phyloP scores from a whole-genome alignment of 2,888 invertebrate genomes.

The Carabus problematicus region DNA sequence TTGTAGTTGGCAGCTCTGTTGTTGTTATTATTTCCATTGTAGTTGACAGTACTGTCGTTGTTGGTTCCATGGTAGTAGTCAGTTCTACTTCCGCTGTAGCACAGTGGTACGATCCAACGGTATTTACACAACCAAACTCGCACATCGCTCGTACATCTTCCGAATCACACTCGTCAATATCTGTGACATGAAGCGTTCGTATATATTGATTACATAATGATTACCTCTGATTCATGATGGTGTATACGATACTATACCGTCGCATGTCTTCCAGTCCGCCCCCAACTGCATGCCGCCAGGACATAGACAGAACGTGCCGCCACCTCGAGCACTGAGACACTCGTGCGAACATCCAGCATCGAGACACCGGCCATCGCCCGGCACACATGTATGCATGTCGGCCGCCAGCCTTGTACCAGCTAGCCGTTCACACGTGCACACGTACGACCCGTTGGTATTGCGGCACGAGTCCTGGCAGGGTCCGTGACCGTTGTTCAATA shows the following conservation, averaged over 20 bases:
- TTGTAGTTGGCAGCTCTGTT: too few species aligned
- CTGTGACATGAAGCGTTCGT: slow-evolving; percentile 53
- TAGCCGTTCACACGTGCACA: slow-evolving; percentile 65
- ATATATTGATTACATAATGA: background rate
- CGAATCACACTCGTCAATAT: slow-evolving; percentile 71
- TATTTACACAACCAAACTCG: slow-evolving; percentile 67
- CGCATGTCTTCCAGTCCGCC: slow-evolving; percentile 55
- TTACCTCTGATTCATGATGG: background rate
- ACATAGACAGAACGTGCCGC: slow-evolving; percentile 55
- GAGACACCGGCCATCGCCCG: slow-evolving; percentile 58
- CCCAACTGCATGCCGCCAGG: slow-evolving; percentile 55
- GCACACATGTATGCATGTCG: slow-evolving; percentile 66
- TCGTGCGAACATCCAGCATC: slow-evolving; percentile 66
- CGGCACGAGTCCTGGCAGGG: slow-evolving; percentile 70
- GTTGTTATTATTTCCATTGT: too few species aligned
- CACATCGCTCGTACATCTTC: slow-evolving; percentile 57
- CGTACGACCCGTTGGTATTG: slow-evolving; percentile 66
- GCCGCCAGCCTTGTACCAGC: slow-evolving; percentile 65
- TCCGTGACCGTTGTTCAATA: slow-evolving; percentile 67
- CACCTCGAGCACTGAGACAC: slow-evolving; percentile 64
- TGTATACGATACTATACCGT: slow-evolving; percentile 47
- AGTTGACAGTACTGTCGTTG: too few species aligned
- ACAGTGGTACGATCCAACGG: slow-evolving; percentile 68
- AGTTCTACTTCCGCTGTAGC: slow-evolving; percentile 44
- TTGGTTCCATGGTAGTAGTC: background rate